These are phyloP conservation scores for Cyrtonyx montezumae DNA, from an alignment of 2,113 vertebrate genomes.

Conservation along the genomic window DNA sequence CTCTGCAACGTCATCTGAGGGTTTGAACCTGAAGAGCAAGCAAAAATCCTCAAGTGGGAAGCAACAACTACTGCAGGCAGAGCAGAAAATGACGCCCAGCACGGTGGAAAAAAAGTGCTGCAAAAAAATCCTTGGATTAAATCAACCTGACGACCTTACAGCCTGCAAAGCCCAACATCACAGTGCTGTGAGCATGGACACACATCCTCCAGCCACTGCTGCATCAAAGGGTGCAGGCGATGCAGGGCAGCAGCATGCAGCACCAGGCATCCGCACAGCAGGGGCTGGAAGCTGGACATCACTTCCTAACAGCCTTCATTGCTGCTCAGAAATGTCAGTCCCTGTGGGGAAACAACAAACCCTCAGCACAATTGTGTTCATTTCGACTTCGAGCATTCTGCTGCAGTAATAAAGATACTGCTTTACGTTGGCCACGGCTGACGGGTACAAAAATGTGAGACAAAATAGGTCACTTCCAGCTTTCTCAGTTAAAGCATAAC, in stretches of 20 bases:
- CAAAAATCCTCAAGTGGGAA: conserved; percentile 8
- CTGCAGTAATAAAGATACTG: neutral
- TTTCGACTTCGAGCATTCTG: neutral
- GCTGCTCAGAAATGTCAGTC: neutral
- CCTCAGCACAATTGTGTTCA: neutral
- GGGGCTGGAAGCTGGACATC: neutral
- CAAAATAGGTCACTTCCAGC: neutral
- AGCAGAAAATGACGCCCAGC: conserved; percentile 42
- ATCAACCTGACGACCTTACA: neutral
- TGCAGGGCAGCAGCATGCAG: neutral
- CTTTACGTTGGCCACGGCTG: neutral
- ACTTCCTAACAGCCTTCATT: neutral
- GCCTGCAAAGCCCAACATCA: neutral
- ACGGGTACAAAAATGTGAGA: neutral
- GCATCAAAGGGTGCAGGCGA: neutral
- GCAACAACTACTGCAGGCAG: conserved; percentile 15
- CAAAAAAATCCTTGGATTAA: neutral
- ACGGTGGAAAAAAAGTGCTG: neutral
- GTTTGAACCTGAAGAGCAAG: conserved; percentile 6
- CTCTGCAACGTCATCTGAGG: neutral
- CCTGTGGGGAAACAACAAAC: neutral
- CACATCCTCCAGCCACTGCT: neutral
- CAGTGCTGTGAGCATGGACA: neutral
- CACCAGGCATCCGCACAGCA: neutral
- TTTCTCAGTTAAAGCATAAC: neutral